Evolutionary conservation across 2,888 invertebrate species (phyloP), one percentile per base, ranked within the genome.

Genomic region (Patella depressa): DNA sequence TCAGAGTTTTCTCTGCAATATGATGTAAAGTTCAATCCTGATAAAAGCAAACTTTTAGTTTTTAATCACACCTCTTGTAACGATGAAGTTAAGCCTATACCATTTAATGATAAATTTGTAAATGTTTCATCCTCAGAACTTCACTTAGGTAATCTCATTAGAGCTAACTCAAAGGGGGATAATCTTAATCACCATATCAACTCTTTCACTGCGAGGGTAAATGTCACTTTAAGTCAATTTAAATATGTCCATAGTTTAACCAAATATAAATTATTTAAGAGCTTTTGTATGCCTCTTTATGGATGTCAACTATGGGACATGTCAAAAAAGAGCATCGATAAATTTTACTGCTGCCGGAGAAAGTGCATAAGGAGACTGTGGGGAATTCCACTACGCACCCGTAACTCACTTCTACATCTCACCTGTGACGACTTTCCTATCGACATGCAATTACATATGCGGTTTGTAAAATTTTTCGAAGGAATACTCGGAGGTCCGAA

Each of bases 41-140:
- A 65, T n/a, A 65, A 65, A 65, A 65, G 65, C n/a, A 65, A 65
- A 65, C 65, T 65, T 65, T n/a, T 65, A 19, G 19, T 65, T 11
- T 65, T 65, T n/a, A 65, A 11, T 65, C 65, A 15, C 19, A 65
- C n/a, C n/a, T 11, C 14, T n/a, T 11, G 17, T 15, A 65, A 17
- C 19, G 17, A 11, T 11, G 19, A 65, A 19, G 19, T 65, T 15
- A 12, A 12, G 12, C 19, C n/a, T 65, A 65, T 65, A n/a, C n/a
- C 19, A 15, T 65, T 65, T 65, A 19, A 65, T 65, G 17, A n/a
- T 11, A 65, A 65, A 65, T 15, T 24, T 15, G 19, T 65, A 65
- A 24, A 65, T 19, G 19, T n/a, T 5, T n/a, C 19, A 15, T 11
- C 19, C n/a, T 15, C 14, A 15, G 65, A 65, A 17, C 17, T 17